These are phyloP conservation scores for Apamea sordens DNA, from an alignment of 2,888 invertebrate species.

Conservation along the genomic window DNA sequence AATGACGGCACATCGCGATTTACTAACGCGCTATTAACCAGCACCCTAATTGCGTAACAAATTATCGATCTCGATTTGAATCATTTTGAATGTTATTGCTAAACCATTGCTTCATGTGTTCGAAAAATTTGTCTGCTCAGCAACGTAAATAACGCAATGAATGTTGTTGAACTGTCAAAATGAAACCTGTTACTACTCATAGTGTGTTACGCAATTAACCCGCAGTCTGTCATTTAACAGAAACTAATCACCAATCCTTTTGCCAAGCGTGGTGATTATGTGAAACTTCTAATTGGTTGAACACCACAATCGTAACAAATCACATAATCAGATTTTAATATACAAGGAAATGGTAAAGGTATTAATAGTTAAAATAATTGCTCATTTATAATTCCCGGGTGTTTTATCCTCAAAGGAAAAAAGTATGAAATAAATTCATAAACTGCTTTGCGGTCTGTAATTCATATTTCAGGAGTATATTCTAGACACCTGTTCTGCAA, in stretches of 20 bases:
- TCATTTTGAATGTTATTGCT: too few relatives aligned
- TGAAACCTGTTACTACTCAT: too few relatives aligned
- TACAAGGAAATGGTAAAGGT: background rate
- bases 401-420: conserved; percentile 2
- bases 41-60: too few relatives aligned
- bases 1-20: background rate
- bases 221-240: too few relatives aligned
- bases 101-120: too few relatives aligned
- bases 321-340: conserved; percentile 1
- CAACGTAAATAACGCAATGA: too few relatives aligned
- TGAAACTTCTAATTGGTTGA: background rate
- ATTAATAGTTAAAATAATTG: conserved; percentile 5
- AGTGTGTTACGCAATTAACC: too few relatives aligned
- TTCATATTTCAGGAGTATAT: background rate
- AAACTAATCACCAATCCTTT: background rate
- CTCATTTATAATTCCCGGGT: background rate
- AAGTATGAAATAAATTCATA: background rate
- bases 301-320: conserved; percentile 8
- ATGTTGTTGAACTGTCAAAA: too few relatives aligned
- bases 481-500: conserved; percentile 5
- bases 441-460: conserved; percentile 3
- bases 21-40: too few relatives aligned
- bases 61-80: too few relatives aligned
- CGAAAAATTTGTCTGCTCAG: too few relatives aligned
- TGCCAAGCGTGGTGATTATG: background rate